Conservation (phyloP, 2,888 invertebrate species). For the Calliscelio sp. region DNA sequence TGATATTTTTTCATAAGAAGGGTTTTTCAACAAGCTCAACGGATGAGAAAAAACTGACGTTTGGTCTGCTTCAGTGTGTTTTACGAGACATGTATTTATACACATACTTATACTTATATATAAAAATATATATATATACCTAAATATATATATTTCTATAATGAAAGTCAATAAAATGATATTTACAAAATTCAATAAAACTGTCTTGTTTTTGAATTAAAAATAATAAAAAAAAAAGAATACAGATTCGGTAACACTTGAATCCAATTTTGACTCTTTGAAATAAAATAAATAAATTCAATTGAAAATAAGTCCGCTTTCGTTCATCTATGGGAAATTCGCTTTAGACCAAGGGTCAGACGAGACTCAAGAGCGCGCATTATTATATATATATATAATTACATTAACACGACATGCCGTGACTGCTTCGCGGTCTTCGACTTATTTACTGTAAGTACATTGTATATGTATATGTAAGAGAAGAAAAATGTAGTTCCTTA, state of each 20-base stretch:
- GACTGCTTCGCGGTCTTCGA: slow-evolving; percentile 63
- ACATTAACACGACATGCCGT: slow-evolving; percentile 63
- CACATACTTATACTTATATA: slow-evolving; percentile 18
- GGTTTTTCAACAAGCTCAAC: slow-evolving; percentile 66
- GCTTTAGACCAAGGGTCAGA: slow-evolving; percentile 68
- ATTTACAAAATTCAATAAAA: slow-evolving; percentile 53
- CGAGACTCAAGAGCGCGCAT: slow-evolving; percentile 62
- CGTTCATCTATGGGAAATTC: slow-evolving; percentile 34
- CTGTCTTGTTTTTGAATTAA: slow-evolving; percentile 47
- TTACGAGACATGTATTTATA: slow-evolving; percentile 52
- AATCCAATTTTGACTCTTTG: slow-evolving; percentile 26
- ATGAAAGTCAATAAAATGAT: slow-evolving; percentile 50
- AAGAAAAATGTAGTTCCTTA: slow-evolving; percentile 71
- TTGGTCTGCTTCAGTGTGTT: slow-evolving; percentile 67
- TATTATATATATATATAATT: slow-evolving; percentile 72
- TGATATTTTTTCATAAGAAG: slow-evolving; percentile 70
- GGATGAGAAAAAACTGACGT: slow-evolving; percentile 69
- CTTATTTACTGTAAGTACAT: slow-evolving; percentile 72
- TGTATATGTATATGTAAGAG: slow-evolving; percentile 69
- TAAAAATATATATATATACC: slow-evolving; percentile 16
- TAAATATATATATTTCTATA: slow-evolving; percentile 44
- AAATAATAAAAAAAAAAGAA: no score
- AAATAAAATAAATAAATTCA: not conserved
- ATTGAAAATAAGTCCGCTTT: slow-evolving; percentile 48
- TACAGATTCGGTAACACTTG: slow-evolving; percentile 27